These are phyloP conservation scores for Sturmia bella DNA, from an alignment of 2,888 invertebrate genomes.

Conservation along the genomic window DNA sequence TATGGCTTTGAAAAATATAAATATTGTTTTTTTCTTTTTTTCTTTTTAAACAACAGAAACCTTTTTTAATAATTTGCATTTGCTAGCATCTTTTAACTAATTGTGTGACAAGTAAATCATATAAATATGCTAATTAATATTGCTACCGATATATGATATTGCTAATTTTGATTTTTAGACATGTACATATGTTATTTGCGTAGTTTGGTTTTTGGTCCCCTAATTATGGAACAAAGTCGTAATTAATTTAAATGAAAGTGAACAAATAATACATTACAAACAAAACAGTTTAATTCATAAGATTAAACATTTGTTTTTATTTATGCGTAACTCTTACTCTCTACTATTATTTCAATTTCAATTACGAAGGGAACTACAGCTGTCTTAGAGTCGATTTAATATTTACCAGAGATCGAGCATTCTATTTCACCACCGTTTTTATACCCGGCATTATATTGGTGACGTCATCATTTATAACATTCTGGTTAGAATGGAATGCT, in stretches of 20 bases:
- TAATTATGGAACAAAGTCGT: conserved; percentile 11
- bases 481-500: conserved; percentile 99
- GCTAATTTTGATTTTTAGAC: conserved; percentile 34
- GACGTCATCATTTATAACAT: conserved; percentile 97
- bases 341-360: conserved; percentile 62
- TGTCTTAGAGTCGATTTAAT: conserved; percentile 96
- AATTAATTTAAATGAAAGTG: conserved; percentile 1
- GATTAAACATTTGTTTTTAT: conserved; percentile 30
- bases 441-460: conserved; percentile 98
- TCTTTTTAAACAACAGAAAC: neutral
- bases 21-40: neutral
- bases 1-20: conserved; percentile 14
- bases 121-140: neutral
- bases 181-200: conserved; percentile 28
- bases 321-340: conserved; percentile 45
- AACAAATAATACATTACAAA: neutral
- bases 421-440: conserved; percentile 98
- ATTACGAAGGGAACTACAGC: conserved; percentile 93
- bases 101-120: neutral
- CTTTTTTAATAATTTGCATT: conserved; percentile 9
- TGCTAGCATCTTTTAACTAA: conserved; percentile 1
- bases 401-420: conserved; percentile 97
- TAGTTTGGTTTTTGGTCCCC: conserved; percentile 31
- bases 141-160: neutral
- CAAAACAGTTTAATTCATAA: conserved; percentile 16